Evolutionary conservation across 2,888 invertebrate genomes (phyloP).

Genomic region (Pheosia gnoma): DNA sequence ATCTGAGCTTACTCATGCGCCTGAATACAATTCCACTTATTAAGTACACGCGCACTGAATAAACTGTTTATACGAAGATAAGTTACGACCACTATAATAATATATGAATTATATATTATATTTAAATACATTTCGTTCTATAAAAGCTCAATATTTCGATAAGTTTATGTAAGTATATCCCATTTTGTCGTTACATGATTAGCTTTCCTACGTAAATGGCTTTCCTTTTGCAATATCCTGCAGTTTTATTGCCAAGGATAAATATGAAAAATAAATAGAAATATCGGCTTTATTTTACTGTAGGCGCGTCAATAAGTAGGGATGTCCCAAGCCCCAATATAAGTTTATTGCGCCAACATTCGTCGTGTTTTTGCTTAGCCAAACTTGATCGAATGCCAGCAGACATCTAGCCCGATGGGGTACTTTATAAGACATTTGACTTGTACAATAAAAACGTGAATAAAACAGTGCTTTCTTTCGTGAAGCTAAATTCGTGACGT

Average conservation of each 20-base stretch:
- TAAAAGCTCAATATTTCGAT: not conserved
- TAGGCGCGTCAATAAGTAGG: constrained; percentile 10
- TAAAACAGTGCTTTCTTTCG: constrained; percentile 15
- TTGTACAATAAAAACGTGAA: constrained; percentile 34
- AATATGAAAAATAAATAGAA: not conserved
- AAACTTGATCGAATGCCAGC: constrained; percentile 47
- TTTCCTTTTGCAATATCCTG: constrained; percentile 1
- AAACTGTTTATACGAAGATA: not conserved
- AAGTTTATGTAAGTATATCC: too few species aligned
- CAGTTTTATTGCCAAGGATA: not conserved
- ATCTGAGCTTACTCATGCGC: not conserved
- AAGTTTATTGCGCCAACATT: constrained; percentile 32
- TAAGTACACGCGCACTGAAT: not conserved
- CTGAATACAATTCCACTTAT: not conserved
- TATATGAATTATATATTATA: too few species aligned
- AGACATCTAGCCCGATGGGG: constrained; percentile 18
- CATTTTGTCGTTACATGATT: not conserved
- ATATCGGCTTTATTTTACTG: constrained; percentile 14
- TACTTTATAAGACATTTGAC: constrained; percentile 27
- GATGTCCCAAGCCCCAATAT: constrained; percentile 18
- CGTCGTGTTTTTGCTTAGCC: constrained; percentile 34
- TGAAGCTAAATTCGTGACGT: constrained; percentile 5
- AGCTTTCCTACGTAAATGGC: not conserved
- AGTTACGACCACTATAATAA: not conserved
- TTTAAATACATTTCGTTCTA: too few species aligned